These are phyloP conservation scores for Galeopsomyia nigrocyanea DNA, from an alignment of 2,888 invertebrate genomes.

Conservation along the genomic window DNA sequence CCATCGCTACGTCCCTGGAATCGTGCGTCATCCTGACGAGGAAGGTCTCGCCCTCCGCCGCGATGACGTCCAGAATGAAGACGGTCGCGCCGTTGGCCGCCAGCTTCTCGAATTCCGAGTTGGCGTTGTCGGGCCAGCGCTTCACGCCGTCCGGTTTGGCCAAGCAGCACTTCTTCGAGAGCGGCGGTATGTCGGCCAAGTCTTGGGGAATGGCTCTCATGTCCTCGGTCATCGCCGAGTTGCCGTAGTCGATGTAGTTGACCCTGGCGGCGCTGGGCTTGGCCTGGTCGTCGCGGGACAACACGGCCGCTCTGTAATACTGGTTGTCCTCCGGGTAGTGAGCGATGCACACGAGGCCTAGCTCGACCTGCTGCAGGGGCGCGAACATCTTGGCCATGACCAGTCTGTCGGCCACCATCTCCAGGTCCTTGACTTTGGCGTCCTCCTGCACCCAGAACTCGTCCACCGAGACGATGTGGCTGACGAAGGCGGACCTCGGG, in stretches of 20 bases:
- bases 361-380: slow-evolving; percentile 71
- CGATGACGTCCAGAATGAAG: slow-evolving; percentile 70
- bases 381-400: slow-evolving; percentile 71
- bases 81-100: slow-evolving; percentile 70
- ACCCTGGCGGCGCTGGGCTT: slow-evolving; percentile 75
- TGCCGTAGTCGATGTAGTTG: slow-evolving; percentile 80
- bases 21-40: slow-evolving; percentile 76
- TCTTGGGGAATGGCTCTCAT: slow-evolving; percentile 76
- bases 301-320: slow-evolving; percentile 78
- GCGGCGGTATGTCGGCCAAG: slow-evolving; percentile 72
- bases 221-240: slow-evolving; percentile 75
- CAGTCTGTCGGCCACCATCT: slow-evolving; percentile 75
- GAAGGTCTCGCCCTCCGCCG: slow-evolving; percentile 74
- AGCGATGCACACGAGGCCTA: slow-evolving; percentile 77
- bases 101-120: slow-evolving; percentile 63
- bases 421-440: slow-evolving; percentile 73
- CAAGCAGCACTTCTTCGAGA: slow-evolving; percentile 77
- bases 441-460: slow-evolving; percentile 84
- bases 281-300: slow-evolving; percentile 73
- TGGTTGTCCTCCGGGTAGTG: slow-evolving; percentile 76
- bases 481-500: slow-evolving; percentile 75
- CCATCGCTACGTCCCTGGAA: slow-evolving; percentile 33
- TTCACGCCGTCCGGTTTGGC: slow-evolving; percentile 64
- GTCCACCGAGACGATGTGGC: slow-evolving; percentile 77
- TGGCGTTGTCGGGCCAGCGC: slow-evolving; percentile 67